A percentile compares a stretch with the other conserved stretches of the same genome.
Evolutionary conservation across 1,140 invertebrate species (phyloP).

Genomic region (Nixonia krombeini): DNA sequence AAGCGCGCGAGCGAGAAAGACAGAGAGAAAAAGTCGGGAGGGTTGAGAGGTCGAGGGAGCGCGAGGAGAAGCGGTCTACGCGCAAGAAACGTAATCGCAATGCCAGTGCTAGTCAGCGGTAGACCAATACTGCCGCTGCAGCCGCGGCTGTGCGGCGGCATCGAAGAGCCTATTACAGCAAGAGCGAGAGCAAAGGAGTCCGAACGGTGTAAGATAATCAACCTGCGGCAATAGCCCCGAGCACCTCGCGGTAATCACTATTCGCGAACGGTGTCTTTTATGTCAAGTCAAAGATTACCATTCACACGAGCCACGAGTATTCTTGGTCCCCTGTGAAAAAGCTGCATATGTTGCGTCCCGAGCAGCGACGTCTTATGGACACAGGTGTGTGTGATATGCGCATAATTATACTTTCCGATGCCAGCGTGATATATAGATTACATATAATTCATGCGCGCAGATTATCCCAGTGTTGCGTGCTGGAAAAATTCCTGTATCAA

Average conservation of each 20-base stretch:
- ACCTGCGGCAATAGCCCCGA: slow-evolving; percentile 55
- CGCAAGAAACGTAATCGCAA: slow-evolving; percentile 65
- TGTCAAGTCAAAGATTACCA: slow-evolving; percentile 33
- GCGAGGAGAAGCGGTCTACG: slow-evolving; percentile 11
- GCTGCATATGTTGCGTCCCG: too few species aligned
- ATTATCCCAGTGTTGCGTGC: too few species aligned
- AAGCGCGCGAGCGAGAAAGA: not conserved
- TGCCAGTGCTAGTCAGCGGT: slow-evolving; percentile 44
- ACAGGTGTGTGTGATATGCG: too few species aligned
- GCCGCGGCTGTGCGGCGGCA: too few species aligned
- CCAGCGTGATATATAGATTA: too few species aligned
- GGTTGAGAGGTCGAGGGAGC: slow-evolving; percentile 12
- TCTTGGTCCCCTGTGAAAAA: not conserved
- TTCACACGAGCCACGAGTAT: slow-evolving; percentile 2
- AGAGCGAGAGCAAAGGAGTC: slow-evolving; percentile 67
- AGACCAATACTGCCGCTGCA: slow-evolving; percentile 53
- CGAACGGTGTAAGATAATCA: slow-evolving; percentile 68
- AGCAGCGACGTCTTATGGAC: too few species aligned
- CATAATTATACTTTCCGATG: too few species aligned
- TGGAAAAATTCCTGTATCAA: too few species aligned
- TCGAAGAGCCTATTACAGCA: slow-evolving; percentile 64
- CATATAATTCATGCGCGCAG: too few species aligned
- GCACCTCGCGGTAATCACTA: slow-evolving; percentile 62
- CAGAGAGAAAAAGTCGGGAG: not conserved
- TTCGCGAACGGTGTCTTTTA: slow-evolving; percentile 58